Percentiles rank a stretch among this genome's conserved stretches.
Conservation (phyloP, 2,888 invertebrate species). For the Ommatoiulus sabulosus region DNA sequence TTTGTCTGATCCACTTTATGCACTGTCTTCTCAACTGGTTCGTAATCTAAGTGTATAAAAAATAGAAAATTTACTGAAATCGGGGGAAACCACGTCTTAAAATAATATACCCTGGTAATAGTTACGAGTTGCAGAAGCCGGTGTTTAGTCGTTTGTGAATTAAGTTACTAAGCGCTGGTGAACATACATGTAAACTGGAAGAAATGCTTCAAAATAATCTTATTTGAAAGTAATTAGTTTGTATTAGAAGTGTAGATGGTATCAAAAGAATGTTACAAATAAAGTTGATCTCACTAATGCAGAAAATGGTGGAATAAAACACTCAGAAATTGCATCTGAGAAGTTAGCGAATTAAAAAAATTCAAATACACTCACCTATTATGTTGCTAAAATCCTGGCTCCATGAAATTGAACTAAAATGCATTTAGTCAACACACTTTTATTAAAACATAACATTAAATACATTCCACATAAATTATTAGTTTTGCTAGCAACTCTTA, state of each 20-base stretch:
- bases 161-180: neutral
- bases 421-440: neutral
- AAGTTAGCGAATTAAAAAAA: neutral
- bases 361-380: neutral
- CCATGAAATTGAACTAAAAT: neutral
- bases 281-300: neutral
- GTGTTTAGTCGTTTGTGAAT: constrained; percentile 29
- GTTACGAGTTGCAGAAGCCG: constrained; percentile 37
- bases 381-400: neutral
- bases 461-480: constrained; percentile 13
- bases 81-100: neutral
- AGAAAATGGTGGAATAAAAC: neutral
- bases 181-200: neutral
- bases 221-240: neutral
- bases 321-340: constrained; percentile 9
- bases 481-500: neutral
- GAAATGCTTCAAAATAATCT: neutral
- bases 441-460: constrained; percentile 6
- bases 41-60: constrained; percentile 45
- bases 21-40: constrained; percentile 54
- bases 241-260: neutral
- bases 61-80: neutral
- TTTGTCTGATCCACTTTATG: constrained; percentile 52
- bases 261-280: neutral
- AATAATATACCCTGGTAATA: neutral